Conservation (phyloP, 2,113 vertebrate species). For the Pleuronectes platessa region DNA sequence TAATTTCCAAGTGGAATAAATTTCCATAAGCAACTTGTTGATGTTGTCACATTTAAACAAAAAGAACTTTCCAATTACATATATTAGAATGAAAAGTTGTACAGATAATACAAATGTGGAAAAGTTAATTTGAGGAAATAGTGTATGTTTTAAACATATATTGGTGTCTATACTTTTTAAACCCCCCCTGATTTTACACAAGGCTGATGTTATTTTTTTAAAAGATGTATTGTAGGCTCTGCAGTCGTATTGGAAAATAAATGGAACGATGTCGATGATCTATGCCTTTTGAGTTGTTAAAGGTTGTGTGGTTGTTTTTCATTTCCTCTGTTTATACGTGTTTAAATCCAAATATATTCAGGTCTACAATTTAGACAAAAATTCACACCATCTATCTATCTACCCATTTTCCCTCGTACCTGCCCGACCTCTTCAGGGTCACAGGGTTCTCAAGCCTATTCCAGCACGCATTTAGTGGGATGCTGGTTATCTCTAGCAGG, state of each 20-base stretch:
- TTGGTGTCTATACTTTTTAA: too few species aligned
- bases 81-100: not conserved
- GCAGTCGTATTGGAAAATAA: not conserved
- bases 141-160: too few species aligned
- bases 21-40: slow-evolving; percentile 48
- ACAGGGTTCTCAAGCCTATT: not conserved
- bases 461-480: slow-evolving; percentile 11
- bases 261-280: not conserved
- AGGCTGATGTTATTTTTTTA: slow-evolving; percentile 7
- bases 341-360: not conserved
- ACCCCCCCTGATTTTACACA: not conserved
- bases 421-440: not conserved
- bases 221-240: not conserved
- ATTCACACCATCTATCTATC: not conserved
- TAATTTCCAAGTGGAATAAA: slow-evolving; percentile 50
- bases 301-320: slow-evolving; percentile 12
- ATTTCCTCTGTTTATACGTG: not conserved
- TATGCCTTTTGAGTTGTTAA: slow-evolving; percentile 3
- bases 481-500: not conserved
- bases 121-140: not conserved
- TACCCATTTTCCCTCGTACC: not conserved
- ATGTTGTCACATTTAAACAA: not conserved
- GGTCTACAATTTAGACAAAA: slow-evolving; percentile 1
- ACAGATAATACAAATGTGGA: not conserved
- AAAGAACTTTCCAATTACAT: not conserved